Evolutionary conservation across 2,797 vertebrate genomes (phyloP).

Genomic region (Characodon lateralis): DNA sequence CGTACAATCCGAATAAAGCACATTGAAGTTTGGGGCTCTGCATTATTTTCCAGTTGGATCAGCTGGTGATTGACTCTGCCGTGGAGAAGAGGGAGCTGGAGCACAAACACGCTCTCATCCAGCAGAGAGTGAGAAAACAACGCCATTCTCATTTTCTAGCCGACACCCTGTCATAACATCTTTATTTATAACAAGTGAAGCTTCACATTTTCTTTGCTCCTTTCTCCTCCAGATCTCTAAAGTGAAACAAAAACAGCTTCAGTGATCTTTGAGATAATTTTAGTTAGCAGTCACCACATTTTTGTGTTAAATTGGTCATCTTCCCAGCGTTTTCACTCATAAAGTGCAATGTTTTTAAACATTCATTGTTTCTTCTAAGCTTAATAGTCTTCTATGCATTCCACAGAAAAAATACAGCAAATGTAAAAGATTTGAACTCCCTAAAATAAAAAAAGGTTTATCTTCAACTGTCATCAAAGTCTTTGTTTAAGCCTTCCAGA

Average conservation of each 20-base stretch:
- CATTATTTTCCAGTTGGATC: constrained; percentile 86
- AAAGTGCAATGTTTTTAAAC: background rate
- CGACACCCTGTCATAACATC: background rate
- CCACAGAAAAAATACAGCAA: background rate
- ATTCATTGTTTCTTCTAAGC: background rate
- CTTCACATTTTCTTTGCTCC: background rate
- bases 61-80: constrained; percentile 96
- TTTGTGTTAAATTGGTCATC: background rate
- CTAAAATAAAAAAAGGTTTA: background rate
- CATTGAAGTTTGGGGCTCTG: background rate
- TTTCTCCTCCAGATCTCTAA: background rate
- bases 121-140: constrained; percentile 88
- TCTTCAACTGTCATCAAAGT: background rate
- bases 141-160: background rate
- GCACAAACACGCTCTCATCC: constrained; percentile 93
- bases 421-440: too few relatives aligned
- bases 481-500: background rate
- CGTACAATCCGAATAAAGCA: background rate
- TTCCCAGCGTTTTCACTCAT: background rate
- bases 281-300: background rate
- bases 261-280: background rate
- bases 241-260: background rate
- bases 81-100: constrained; percentile 98
- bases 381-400: background rate
- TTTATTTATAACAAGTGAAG: background rate